phyloP scores from a whole-genome alignment of 92 coral and sea anemone species.

The Parazoanthus atlanticus region DNA sequence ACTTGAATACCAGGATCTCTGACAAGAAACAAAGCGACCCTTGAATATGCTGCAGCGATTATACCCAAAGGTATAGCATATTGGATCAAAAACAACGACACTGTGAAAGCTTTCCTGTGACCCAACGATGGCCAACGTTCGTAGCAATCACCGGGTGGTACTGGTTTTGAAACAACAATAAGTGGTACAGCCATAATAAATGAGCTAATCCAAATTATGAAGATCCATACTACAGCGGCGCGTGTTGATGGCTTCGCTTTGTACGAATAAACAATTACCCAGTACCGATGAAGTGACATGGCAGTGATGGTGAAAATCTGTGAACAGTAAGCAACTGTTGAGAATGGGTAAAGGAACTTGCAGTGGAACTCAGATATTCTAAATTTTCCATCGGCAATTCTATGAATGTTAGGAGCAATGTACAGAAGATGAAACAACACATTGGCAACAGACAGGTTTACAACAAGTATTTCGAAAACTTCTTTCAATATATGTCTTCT shows the following conservation, averaged over 20 bases:
- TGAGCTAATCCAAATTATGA: slow-evolving; percentile 21
- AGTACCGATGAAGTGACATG: slow-evolving; percentile 41
- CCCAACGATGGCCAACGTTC: slow-evolving; percentile 23
- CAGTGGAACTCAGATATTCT: slow-evolving; percentile 19
- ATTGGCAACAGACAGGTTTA: slow-evolving; percentile 17
- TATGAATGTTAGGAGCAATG: slow-evolving; percentile 37
- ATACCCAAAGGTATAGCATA: slow-evolving; percentile 28
- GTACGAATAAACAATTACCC: slow-evolving; percentile 30
- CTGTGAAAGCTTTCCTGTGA: slow-evolving; percentile 27
- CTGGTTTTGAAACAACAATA: slow-evolving; percentile 23
- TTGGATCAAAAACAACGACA: slow-evolving; percentile 20
- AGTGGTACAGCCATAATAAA: slow-evolving; percentile 23
- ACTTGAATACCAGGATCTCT: slow-evolving; percentile 34
- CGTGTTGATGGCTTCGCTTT: slow-evolving; percentile 23
- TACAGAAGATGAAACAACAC: slow-evolving; percentile 27
- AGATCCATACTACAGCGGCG: slow-evolving; percentile 14
- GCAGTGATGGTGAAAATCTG: slow-evolving; percentile 39
- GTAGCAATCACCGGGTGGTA: slow-evolving; percentile 2
- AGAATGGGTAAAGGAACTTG: slow-evolving; percentile 38
- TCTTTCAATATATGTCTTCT: slow-evolving; percentile 17
- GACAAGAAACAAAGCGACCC: slow-evolving; percentile 16
- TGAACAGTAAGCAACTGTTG: slow-evolving; percentile 19
- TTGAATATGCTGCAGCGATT: slow-evolving; percentile 32
- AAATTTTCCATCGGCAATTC: slow-evolving; percentile 2
- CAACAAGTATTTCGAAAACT: slow-evolving; percentile 36